These are phyloP conservation scores for Corvus moneduloides DNA, from an alignment of 2,113 vertebrate genomes.

Conservation along the genomic window DNA sequence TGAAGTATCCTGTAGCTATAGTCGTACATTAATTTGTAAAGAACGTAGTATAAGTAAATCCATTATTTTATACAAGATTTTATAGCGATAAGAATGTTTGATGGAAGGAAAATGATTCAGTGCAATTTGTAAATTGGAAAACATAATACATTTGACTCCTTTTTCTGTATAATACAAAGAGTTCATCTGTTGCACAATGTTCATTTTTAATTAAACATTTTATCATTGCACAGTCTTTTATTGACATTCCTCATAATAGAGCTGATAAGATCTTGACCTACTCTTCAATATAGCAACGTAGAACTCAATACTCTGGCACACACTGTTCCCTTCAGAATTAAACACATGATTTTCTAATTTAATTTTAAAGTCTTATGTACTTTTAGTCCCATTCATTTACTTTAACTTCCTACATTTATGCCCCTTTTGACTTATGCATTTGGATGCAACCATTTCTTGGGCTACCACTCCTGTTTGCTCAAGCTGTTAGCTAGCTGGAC, in stretches of 20 bases:
- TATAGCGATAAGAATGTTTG: background rate
- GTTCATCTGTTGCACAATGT: slow-evolving; percentile 52
- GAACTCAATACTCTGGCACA: slow-evolving; percentile 56
- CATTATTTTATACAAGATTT: slow-evolving; percentile 1
- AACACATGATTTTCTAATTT: slow-evolving; percentile 44
- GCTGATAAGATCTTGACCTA: slow-evolving; percentile 64
- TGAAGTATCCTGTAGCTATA: background rate
- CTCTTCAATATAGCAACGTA: slow-evolving; percentile 53
- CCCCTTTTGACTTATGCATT: background rate
- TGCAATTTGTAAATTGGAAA: slow-evolving; percentile 26
- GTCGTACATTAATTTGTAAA: slow-evolving; percentile 8
- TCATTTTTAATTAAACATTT: slow-evolving; percentile 73
- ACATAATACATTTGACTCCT: background rate
- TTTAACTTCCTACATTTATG: background rate
- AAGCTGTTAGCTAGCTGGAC: background rate
- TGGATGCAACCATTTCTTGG: background rate
- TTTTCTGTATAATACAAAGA: slow-evolving; percentile 36
- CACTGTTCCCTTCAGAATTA: slow-evolving; percentile 41
- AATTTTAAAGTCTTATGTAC: slow-evolving; percentile 26
- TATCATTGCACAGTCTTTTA: slow-evolving; percentile 39
- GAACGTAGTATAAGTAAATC: background rate
- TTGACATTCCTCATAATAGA: slow-evolving; percentile 65
- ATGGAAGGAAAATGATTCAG: background rate
- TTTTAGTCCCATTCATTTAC: slow-evolving; percentile 37
- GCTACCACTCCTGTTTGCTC: background rate